phyloP scores from a whole-genome alignment of 2,113 vertebrate species.

The Miniopterus natalensis region DNA sequence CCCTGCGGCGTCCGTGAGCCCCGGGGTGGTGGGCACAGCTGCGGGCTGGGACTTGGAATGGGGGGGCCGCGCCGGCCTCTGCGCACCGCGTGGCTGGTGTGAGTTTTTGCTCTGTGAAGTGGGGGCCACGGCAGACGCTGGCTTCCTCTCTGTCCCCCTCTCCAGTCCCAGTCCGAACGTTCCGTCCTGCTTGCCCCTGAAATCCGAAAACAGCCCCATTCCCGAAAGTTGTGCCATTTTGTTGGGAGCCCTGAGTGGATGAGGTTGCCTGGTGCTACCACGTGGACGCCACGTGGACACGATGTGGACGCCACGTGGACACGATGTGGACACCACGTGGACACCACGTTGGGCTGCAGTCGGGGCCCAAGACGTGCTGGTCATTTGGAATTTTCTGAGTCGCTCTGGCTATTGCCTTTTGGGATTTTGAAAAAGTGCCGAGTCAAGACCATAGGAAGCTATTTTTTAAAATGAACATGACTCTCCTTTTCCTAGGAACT shows the following conservation, averaged over 20 bases:
- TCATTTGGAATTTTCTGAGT: not conserved
- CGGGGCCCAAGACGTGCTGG: not conserved
- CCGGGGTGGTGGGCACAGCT: no score
- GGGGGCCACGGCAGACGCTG: no score
- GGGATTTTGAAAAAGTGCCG: not conserved
- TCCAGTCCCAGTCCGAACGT: not conserved
- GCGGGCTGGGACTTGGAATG: not conserved
- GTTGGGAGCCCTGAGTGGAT: fast-evolving
- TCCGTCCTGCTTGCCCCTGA: not conserved
- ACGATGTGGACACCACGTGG: no score
- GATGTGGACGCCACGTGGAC: no score
- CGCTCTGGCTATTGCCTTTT: not conserved
- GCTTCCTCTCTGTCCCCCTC: not conserved
- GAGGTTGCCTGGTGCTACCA: fast-evolving
- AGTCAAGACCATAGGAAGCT: not conserved
- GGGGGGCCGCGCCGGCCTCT: not conserved
- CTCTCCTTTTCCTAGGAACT: slow-evolving; percentile 91
- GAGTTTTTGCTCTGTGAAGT: not conserved
- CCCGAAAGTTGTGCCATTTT: not conserved
- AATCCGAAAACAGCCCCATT: not conserved
- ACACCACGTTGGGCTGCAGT: not conserved
- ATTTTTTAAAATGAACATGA: not conserved
- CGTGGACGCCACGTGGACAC: no score
- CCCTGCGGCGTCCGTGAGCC: no score
- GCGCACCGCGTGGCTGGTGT: not conserved